Percentiles rank a stretch among this genome's conserved stretches.
phyloP scores from a whole-genome alignment of 23 tunicate species.

The Phallusia fumigata region DNA sequence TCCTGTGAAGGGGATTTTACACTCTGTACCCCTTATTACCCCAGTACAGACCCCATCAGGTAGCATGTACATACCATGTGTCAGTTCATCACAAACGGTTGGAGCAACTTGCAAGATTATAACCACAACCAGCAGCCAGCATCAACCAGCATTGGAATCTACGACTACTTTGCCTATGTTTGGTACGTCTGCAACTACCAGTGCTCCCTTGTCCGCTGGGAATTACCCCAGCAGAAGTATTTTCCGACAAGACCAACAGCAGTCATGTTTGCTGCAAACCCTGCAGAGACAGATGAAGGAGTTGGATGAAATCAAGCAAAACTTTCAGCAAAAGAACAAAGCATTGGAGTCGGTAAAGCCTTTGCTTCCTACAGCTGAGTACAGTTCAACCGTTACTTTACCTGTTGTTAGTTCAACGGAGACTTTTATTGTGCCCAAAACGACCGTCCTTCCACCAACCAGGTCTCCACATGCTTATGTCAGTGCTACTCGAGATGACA shows the following conservation, averaged over 20 bases:
- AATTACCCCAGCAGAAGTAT: conserved; percentile 1
- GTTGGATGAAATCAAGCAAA: conserved; percentile 63
- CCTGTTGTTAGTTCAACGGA: background rate
- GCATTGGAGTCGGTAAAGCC: background rate
- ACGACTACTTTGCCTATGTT: background rate
- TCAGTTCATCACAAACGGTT: conserved; percentile 22
- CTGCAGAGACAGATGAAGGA: conserved; percentile 80
- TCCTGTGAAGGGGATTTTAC: background rate
- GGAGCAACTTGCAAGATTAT: conserved; percentile 21
- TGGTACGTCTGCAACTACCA: background rate
- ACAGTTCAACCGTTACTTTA: background rate
- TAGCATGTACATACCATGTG: conserved; percentile 76
- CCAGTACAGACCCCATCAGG: conserved; percentile 93
- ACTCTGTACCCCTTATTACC: conserved; percentile 43
- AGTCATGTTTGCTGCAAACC: conserved; percentile 36
- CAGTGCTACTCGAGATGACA: too few relatives aligned
- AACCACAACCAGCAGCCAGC: background rate
- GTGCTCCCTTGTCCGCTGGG: too few relatives aligned
- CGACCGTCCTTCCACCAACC: background rate
- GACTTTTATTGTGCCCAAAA: background rate
- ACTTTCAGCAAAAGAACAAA: conserved; percentile 32
- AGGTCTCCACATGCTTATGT: background rate
- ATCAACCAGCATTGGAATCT: background rate
- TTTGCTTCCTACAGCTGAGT: background rate
- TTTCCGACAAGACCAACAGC: conserved; percentile 36